Evolutionary conservation across 2,113 vertebrate genomes (phyloP), one percentile per base, ranked within the genome.

Genomic region (Clarias batrachus): DNA sequence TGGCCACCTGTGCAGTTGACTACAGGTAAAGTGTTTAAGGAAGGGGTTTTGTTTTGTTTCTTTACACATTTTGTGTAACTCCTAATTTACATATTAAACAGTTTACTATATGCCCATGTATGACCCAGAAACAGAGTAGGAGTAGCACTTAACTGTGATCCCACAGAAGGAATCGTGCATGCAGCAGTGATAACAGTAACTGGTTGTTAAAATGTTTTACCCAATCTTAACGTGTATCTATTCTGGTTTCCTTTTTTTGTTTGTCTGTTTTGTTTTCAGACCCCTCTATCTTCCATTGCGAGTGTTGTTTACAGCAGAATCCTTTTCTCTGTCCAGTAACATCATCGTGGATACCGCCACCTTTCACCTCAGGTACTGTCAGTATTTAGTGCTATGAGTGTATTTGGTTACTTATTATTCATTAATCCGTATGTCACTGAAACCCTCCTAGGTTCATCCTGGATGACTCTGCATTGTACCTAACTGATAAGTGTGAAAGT

Each of bases 271-370:
- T 33, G 30, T 54, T n/a, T 62, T 2, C 91, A 97, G 97, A 92
- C 97, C 97, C 14, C 93, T 97, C 83, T 96, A 98, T 93, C 94
- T 98, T 84, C 97, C 97, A 0, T 90, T 97, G 88, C 94, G 96
- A 8, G 91, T 97, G 85, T 90, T 97, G 65, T 92, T 97, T 89
- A 97, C 96, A 0, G 96, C 96, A 0, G 97, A 98, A 92, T 97
- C 96, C 85, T 98, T 98, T 92, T 97, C 96, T 48, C 92, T 98
- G 57, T 98, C 97, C 88, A 98, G 97, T 86, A 98, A 98, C 84
- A 97, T 98, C 87, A 96, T 97, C 59, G 96, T 97, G 85, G 97
- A 98, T 91, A 98, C 97, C 0, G 95, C 97, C 1, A 97, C 97
- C 78, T 98, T 97, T 90, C 95, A 97, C 91, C 97, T 98, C 92